phyloP scores from a whole-genome alignment of 2,888 invertebrate species.

The Clusia tigrina region DNA sequence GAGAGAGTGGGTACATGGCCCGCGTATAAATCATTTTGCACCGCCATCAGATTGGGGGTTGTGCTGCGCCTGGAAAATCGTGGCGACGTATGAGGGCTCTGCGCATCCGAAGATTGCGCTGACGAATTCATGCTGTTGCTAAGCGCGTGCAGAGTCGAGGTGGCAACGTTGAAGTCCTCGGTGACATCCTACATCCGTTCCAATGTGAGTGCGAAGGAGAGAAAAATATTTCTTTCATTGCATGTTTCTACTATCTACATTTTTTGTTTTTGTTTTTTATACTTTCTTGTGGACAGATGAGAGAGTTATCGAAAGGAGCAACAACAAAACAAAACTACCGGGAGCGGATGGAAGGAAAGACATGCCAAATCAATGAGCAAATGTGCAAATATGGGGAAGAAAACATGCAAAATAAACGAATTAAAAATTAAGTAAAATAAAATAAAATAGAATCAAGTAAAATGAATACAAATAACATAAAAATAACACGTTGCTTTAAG shows the following conservation, averaged over 20 bases:
- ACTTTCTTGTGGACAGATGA: too few relatives aligned
- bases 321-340: not conserved
- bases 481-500: not conserved
- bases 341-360: not conserved
- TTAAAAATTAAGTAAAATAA: not conserved
- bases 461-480: not conserved
- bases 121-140: conserved; percentile 59
- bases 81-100: conserved; percentile 70
- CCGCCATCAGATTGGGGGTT: conserved; percentile 62
- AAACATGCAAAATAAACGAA: conserved; percentile 5
- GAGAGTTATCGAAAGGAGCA: not conserved
- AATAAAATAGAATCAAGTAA: not conserved
- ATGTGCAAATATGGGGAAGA: not conserved
- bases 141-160: conserved; percentile 70
- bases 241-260: not conserved
- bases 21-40: conserved; percentile 61
- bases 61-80: conserved; percentile 66
- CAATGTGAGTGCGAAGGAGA: conserved; percentile 14
- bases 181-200: conserved; percentile 66
- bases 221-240: conserved; percentile 19
- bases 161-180: conserved; percentile 71
- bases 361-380: not conserved
- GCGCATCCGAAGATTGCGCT: conserved; percentile 60
- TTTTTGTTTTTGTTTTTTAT: not conserved
- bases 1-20: conserved; percentile 52